phyloP scores from a whole-genome alignment of 1,140 invertebrate genomes.

The Macrostomum lignano region DNA sequence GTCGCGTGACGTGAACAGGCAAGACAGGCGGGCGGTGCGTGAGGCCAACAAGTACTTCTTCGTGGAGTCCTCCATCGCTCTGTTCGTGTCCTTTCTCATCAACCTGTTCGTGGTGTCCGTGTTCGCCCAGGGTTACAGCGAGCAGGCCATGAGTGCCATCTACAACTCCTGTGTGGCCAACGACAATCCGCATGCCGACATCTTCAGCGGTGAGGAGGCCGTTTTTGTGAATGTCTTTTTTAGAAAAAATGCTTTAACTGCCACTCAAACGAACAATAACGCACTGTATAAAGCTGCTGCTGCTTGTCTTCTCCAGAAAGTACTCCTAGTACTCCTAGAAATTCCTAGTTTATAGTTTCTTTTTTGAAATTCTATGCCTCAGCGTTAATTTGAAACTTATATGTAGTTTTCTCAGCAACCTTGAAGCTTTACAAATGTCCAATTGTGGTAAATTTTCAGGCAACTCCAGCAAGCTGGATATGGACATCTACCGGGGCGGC shows the following conservation, averaged over 20 bases:
- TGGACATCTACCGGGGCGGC: too few species aligned
- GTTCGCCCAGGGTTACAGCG: conserved; percentile 50
- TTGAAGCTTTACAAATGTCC: not conserved
- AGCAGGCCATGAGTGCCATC: conserved; percentile 32
- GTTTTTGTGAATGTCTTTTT: not conserved
- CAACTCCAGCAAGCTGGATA: conserved; percentile 1
- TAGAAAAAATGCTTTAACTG: not conserved
- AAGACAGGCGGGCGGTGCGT: not conserved
- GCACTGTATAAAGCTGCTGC: too few species aligned
- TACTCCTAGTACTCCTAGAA: too few species aligned
- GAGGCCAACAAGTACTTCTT: conserved; percentile 69
- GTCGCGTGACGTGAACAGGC: conserved; percentile 34
- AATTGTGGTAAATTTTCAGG: too few species aligned
- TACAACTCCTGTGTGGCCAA: conserved; percentile 24
- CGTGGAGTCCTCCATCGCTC: conserved; percentile 48
- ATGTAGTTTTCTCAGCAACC: conserved; percentile 5
- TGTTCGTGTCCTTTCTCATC: conserved; percentile 56
- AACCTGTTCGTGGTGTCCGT: conserved; percentile 65
- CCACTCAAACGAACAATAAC: too few species aligned
- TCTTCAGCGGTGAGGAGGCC: conserved; percentile 13
- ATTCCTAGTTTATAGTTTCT: too few species aligned
- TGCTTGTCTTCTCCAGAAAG: too few species aligned
- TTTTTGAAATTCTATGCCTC: too few species aligned
- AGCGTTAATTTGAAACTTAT: too few species aligned
- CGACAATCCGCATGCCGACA: conserved; percentile 26